Evolutionary conservation across 1,140 invertebrate genomes (phyloP), one percentile per base, ranked within the genome.

Genomic region (Hirudo medicinalis): DNA sequence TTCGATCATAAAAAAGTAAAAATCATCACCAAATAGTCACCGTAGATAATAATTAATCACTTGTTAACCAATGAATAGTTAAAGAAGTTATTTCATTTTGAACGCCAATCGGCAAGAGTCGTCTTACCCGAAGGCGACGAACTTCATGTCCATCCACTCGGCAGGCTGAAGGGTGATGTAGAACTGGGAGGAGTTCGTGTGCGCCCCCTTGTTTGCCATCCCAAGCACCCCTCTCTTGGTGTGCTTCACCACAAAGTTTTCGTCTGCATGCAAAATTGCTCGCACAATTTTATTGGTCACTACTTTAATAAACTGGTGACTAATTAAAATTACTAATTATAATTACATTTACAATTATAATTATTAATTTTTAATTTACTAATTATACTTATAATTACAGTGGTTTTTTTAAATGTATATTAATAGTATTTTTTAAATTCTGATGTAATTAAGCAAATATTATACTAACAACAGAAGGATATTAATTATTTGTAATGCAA

Each of bases 111-210:
- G 67, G 32, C 32, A 36, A 3, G 32, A 36, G 6, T 36, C 32
- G 32, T 6, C 54, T 66, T 43, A 74, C 71, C 81, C 82, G 78
- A 83, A 83, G 63, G 80, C 80, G 36, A 83, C 82, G 76, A 80
- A 83, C 79, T 80, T 81, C 19, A 77, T 79, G 75, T 83, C 76
- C 81, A 83, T 82, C 80, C 80, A 83, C 9, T 73, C 68, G 2
- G 77, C 73, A 40, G 78, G 77, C 55, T 79, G 76, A 54, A 83
- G 73, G 54, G 81, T 82, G 32, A 82, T 81, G 75, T 80, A 83
- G 75, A 82, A 82, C 74, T 83, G 82, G 27, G 80, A 82, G 22
- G 76, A 78, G 73, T 83, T 83, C 66, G 81, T 81, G 73, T 80
- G 79, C 22, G 80, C 73, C 19, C 80, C 82, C 74, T 79, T 79